A percentile compares a stretch with the other conserved stretches of the same genome.
phyloP scores from a whole-genome alignment of 23 tunicate genomes.

The Ciona savignyi region DNA sequence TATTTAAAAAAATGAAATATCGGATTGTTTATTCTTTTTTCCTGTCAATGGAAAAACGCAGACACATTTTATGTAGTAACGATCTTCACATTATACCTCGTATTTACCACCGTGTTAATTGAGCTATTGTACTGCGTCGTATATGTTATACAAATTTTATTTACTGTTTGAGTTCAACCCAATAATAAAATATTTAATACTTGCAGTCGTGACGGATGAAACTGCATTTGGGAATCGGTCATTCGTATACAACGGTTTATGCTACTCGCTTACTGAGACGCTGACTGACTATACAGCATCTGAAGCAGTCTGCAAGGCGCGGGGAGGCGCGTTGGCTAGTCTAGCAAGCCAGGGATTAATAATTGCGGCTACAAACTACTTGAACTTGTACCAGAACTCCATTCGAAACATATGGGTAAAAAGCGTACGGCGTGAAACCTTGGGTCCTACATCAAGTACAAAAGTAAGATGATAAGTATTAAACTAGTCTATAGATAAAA shows the following conservation, averaged over 20 bases:
- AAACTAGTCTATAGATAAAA: background rate
- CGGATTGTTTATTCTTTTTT: too few relatives aligned
- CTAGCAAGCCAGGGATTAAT: background rate
- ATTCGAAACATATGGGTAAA: background rate
- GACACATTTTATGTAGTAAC: too few relatives aligned
- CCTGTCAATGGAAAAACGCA: too few relatives aligned
- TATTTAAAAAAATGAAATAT: too few relatives aligned
- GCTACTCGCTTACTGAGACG: background rate
- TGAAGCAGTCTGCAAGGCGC: background rate
- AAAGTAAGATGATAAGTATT: background rate
- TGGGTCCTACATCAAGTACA: background rate
- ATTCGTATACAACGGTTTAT: background rate
- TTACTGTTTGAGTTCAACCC: background rate
- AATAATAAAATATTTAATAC: too few relatives aligned
- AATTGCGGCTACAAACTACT: background rate
- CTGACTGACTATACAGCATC: background rate
- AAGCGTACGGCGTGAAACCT: background rate
- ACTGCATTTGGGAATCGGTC: background rate
- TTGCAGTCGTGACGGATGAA: background rate
- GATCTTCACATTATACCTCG: too few relatives aligned
- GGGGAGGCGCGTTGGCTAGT: background rate
- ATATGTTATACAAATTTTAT: too few relatives aligned
- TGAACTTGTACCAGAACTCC: background rate
- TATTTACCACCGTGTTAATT: too few relatives aligned
- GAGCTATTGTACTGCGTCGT: too few relatives aligned